Evolutionary conservation across 2,888 invertebrate genomes (phyloP).

Genomic region (Epicampocera succincta): DNA sequence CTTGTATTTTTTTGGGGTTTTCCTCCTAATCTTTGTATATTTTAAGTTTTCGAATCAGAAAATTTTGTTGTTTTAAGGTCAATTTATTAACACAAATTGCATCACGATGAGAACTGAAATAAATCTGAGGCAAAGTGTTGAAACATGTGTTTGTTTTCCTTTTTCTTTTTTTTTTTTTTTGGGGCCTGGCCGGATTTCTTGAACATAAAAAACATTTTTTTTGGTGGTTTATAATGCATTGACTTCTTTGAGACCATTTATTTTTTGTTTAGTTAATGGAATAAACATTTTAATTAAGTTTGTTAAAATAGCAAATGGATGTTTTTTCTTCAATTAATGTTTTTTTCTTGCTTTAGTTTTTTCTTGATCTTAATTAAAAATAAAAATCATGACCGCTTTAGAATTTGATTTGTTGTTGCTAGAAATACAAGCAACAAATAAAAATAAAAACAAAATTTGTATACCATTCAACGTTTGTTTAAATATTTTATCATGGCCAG

Average conservation of each 20-base stretch:
- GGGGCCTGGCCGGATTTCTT: too few relatives aligned
- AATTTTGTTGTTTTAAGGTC: slow-evolving; percentile 41
- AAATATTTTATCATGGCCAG: slow-evolving; percentile 20
- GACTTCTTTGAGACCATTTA: neutral
- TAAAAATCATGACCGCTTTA: slow-evolving; percentile 36
- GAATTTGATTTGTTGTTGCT: slow-evolving; percentile 16
- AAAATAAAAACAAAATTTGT: slow-evolving; percentile 26
- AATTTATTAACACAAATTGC: slow-evolving; percentile 29
- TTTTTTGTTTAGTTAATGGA: neutral
- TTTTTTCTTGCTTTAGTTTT: neutral
- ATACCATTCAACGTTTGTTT: slow-evolving; percentile 38
- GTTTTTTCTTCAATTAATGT: slow-evolving; percentile 5
- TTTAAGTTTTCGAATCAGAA: neutral
- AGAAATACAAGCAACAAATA: neutral
- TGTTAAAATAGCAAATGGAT: slow-evolving; percentile 2
- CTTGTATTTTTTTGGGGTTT: slow-evolving; percentile 16
- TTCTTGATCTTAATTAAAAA: slow-evolving; percentile 28
- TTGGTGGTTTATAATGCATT: too few relatives aligned
- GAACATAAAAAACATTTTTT: too few relatives aligned
- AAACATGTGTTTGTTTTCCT: slow-evolving; percentile 1
- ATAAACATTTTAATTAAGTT: slow-evolving; percentile 14
- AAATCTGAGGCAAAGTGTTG: slow-evolving; percentile 6
- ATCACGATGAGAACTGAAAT: slow-evolving; percentile 16
- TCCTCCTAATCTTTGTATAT: neutral
- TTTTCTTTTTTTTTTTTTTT: too few relatives aligned